Conservation (phyloP, 1,140 invertebrate species). For the Polyergus mexicanus region DNA sequence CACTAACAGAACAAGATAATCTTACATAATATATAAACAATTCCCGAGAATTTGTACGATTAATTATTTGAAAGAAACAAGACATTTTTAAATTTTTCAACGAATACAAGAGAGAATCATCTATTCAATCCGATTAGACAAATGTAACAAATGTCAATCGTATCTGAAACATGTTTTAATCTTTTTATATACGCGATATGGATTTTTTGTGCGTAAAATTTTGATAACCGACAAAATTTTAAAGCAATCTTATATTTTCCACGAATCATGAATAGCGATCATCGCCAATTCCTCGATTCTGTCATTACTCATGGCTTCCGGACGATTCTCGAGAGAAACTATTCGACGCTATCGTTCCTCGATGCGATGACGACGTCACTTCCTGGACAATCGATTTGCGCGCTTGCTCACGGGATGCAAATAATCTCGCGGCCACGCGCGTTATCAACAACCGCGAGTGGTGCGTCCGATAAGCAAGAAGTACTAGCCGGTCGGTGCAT, state of each 20-base stretch:
- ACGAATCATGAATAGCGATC: neutral
- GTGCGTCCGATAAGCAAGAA: slow-evolving; percentile 69
- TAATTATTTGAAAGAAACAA: neutral
- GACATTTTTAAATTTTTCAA: neutral
- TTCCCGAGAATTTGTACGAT: neutral
- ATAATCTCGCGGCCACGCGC: slow-evolving; percentile 63
- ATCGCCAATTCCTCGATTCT: neutral
- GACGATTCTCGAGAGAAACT: neutral
- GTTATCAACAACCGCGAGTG: slow-evolving; percentile 69
- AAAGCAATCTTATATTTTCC: neutral
- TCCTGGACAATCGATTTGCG: slow-evolving; percentile 59
- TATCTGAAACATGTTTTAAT: neutral
- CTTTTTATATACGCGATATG: neutral
- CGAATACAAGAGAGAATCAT: neutral
- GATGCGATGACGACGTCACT: slow-evolving; percentile 50
- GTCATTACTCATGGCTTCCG: neutral
- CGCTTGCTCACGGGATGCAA: slow-evolving; percentile 57
- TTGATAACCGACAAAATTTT: neutral
- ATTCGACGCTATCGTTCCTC: slow-evolving; percentile 27
- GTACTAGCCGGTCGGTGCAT: slow-evolving; percentile 48
- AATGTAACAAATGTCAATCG: slow-evolving; percentile 7
- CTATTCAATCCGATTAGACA: neutral
- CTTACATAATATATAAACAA: neutral
- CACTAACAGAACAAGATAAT: slow-evolving; percentile 9
- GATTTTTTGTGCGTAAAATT: neutral